Conservation (phyloP, 2,113 vertebrate species). For the Chaetura pelagica region DNA sequence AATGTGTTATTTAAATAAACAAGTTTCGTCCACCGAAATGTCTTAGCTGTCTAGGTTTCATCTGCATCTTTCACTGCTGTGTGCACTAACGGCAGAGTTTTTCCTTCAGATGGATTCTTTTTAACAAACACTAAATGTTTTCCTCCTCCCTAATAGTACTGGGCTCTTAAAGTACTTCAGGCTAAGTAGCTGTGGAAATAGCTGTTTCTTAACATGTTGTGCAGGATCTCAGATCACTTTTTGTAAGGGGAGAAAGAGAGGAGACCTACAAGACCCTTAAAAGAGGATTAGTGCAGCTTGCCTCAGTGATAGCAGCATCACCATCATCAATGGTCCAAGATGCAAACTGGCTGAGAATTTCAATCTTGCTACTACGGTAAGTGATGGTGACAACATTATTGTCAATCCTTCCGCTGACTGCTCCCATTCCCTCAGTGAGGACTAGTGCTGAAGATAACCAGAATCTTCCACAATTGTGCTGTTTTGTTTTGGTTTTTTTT, state of each 20-base stretch:
- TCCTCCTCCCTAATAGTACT: not conserved
- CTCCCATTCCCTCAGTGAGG: not conserved
- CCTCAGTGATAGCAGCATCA: not conserved
- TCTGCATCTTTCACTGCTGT: not conserved
- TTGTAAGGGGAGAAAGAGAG: not conserved
- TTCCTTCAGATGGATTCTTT: not conserved
- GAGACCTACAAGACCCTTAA: not conserved
- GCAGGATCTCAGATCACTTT: not conserved
- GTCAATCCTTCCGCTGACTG: not conserved
- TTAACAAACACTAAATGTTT: not conserved
- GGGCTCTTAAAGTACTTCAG: not conserved
- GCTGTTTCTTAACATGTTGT: not conserved
- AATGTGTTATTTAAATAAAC: not conserved
- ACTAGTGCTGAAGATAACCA: not conserved
- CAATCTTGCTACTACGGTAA: not conserved
- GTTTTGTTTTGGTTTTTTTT: not conserved
- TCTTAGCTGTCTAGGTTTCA: not conserved
- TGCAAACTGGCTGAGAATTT: not conserved
- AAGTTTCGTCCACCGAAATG: not conserved
- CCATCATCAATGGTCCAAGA: not conserved
- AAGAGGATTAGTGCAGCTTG: not conserved
- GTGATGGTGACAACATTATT: not conserved
- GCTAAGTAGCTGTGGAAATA: not conserved
- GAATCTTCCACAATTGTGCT: not conserved
- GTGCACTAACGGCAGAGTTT: not conserved